Percentiles rank a stretch among this genome's conserved stretches.
Evolutionary conservation across 2,797 vertebrate species (phyloP).

Genomic region (Muscicapa comitata): DNA sequence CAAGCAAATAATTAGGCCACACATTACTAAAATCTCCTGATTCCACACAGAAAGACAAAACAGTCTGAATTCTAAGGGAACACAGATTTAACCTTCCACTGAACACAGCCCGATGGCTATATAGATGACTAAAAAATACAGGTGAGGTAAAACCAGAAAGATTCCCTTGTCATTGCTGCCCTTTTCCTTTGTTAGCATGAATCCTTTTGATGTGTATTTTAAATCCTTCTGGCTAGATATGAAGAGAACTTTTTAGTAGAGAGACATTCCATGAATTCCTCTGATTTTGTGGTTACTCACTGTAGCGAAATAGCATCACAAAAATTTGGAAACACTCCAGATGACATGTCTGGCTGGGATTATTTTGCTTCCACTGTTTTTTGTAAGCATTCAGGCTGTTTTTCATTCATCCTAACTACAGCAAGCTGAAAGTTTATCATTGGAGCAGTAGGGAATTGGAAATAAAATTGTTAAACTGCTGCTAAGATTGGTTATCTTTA

Average conservation of each 20-base stretch:
- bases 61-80: background rate
- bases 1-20: background rate
- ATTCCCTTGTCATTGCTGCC: background rate
- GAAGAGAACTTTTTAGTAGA: conserved; percentile 27
- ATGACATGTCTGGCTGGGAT: background rate
- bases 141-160: background rate
- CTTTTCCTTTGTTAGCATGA: conserved; percentile 9
- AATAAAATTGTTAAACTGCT: background rate
- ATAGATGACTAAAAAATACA: background rate
- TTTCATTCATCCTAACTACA: background rate
- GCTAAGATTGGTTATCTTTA: background rate
- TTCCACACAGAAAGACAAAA: background rate
- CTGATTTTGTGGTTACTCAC: conserved; percentile 43
- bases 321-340: conserved; percentile 15
- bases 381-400: background rate
- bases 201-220: conserved; percentile 28
- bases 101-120: background rate
- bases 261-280: conserved; percentile 52
- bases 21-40: background rate
- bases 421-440: background rate
- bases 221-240: conserved; percentile 14
- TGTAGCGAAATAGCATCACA: conserved; percentile 21
- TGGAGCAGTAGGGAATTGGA: background rate
- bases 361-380: conserved; percentile 1
- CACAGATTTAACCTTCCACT: background rate